Evolutionary conservation across 2,888 invertebrate genomes (phyloP).

Genomic region (Cryptus viduatorius): DNA sequence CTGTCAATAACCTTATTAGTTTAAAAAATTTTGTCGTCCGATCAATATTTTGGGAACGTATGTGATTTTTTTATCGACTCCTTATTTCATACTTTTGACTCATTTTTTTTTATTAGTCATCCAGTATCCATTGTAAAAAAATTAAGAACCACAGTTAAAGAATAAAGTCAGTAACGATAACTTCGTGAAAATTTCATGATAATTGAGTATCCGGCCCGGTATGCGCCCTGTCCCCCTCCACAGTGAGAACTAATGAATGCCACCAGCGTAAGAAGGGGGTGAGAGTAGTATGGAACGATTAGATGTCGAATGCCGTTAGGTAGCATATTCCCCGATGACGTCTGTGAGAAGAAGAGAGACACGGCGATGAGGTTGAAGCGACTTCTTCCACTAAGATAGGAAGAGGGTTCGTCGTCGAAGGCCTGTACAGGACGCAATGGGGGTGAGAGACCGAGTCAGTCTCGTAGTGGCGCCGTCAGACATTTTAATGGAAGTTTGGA

Average conservation of each 20-base stretch:
- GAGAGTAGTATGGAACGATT: constrained; percentile 37
- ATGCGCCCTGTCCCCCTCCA: background rate
- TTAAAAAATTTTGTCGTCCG: too few relatives aligned
- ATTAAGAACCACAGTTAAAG: background rate
- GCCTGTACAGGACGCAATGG: constrained; percentile 43
- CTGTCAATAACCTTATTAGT: too few relatives aligned
- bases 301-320: constrained; percentile 25
- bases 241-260: constrained; percentile 26
- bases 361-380: constrained; percentile 42
- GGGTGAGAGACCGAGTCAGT: constrained; percentile 57
- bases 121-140: background rate
- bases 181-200: background rate
- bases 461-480: constrained; percentile 76
- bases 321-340: constrained; percentile 21
- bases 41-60: background rate
- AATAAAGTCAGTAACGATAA: background rate
- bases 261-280: constrained; percentile 18
- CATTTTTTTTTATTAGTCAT: too few relatives aligned
- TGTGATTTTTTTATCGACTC: background rate
- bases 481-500: constrained; percentile 84
- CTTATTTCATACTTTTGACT: background rate
- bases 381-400: constrained; percentile 33
- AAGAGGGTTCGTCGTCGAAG: constrained; percentile 48
- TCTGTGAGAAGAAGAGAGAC: constrained; percentile 44
- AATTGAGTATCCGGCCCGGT: constrained; percentile 18